A percentile compares a stretch with the other conserved stretches of the same genome.
phyloP scores from a whole-genome alignment of 2,113 vertebrate genomes.

The Morone chrysops region DNA sequence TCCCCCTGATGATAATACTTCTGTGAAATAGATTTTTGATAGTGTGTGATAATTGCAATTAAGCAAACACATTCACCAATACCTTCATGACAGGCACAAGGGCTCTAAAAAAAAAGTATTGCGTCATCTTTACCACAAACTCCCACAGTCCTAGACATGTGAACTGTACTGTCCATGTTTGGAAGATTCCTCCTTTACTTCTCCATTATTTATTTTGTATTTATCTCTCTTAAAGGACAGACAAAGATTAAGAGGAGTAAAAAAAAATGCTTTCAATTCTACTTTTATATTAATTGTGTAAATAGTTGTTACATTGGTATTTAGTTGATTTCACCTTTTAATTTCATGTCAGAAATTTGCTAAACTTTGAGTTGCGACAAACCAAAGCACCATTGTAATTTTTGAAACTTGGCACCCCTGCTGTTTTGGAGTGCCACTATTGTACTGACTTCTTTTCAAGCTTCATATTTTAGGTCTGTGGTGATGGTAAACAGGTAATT shows the following conservation, averaged over 20 bases:
- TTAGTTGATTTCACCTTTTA: too few species aligned
- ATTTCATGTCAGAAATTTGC: too few species aligned
- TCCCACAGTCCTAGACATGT: neutral
- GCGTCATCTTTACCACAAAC: conserved; percentile 31
- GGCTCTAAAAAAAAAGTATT: neutral
- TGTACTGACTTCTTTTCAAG: too few species aligned
- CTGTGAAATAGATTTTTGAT: neutral
- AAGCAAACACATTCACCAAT: neutral
- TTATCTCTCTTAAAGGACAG: neutral
- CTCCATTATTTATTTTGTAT: neutral
- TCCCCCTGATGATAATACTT: neutral
- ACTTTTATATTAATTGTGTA: too few species aligned
- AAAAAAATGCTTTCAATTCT: too few species aligned
- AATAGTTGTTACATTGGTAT: too few species aligned
- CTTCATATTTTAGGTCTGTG: too few species aligned
- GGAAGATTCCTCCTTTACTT: conserved; percentile 1
- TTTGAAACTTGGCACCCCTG: too few species aligned
- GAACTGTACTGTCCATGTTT: neutral
- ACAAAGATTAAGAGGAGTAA: neutral
- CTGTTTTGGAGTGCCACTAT: too few species aligned
- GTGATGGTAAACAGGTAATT: too few species aligned
- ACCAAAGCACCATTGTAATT: too few species aligned
- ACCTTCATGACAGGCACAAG: neutral
- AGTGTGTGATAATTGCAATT: neutral
- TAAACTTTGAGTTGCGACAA: too few species aligned